Conservation (phyloP, 2,113 vertebrate species). For the Vulpes ferrilata region DNA sequence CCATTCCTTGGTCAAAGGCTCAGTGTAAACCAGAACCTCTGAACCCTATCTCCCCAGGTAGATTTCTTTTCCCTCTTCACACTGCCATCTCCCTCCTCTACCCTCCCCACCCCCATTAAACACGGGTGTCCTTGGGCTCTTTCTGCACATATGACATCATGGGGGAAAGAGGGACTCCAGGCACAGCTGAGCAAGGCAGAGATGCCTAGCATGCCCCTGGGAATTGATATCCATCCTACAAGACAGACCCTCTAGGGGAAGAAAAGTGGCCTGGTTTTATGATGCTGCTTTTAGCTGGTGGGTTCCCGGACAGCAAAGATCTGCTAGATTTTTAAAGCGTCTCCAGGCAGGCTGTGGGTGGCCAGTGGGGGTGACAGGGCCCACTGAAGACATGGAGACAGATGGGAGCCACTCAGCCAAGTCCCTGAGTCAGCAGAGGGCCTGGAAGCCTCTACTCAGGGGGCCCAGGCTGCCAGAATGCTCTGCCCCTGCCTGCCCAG, state of each 20-base stretch:
- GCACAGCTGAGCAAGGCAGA: background rate
- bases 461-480: background rate
- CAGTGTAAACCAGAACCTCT: background rate
- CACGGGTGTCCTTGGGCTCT: background rate
- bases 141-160: background rate
- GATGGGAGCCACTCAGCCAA: slow-evolving; percentile 28
- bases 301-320: background rate
- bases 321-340: background rate
- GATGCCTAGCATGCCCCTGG: background rate
- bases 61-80: background rate
- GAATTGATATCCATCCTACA: background rate
- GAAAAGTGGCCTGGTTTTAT: background rate
- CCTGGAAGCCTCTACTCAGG: background rate
- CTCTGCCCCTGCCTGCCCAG: background rate
- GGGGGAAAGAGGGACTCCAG: background rate
- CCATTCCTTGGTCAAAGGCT: slow-evolving; percentile 57
- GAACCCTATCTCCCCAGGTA: background rate
- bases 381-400: background rate
- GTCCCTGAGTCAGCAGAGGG: slow-evolving; percentile 44
- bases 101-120: background rate
- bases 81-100: background rate
- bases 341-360: background rate
- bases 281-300: background rate
- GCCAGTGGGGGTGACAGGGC: background rate
- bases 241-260: background rate